These are phyloP conservation scores for Drosophila ercepeae DNA, from an alignment of 1,140 invertebrate genomes.

Conservation along the genomic window DNA sequence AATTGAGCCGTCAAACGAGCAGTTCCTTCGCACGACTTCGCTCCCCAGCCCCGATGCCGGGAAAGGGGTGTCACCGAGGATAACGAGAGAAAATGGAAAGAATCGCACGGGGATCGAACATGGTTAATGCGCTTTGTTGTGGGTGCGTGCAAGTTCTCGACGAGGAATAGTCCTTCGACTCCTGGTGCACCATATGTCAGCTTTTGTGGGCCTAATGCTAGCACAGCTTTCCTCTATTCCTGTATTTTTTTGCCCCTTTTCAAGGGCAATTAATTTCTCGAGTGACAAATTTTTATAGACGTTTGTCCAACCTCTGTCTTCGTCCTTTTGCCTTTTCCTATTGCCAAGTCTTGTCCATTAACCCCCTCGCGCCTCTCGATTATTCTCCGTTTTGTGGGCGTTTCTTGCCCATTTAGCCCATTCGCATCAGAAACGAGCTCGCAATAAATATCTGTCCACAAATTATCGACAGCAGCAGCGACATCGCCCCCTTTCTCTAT, in stretches of 20 bases:
- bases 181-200: constrained; percentile 73
- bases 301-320: constrained; percentile 10
- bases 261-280: constrained; percentile 84
- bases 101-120: constrained; percentile 55
- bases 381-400: constrained; percentile 52
- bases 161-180: constrained; percentile 1
- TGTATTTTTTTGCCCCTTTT: no score
- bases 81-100: constrained; percentile 39
- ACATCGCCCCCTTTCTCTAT: constrained; percentile 17
- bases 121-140: constrained; percentile 80
- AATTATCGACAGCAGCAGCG: constrained; percentile 69
- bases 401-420: constrained; percentile 53
- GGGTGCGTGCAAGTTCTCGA: constrained; percentile 63
- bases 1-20: constrained; percentile 83
- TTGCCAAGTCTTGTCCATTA: constrained; percentile 45
- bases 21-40: constrained; percentile 55
- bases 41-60: constrained; percentile 7
- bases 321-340: constrained; percentile 22
- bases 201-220: constrained; percentile 73
- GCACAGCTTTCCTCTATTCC: constrained; percentile 6
- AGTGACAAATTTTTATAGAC: constrained; percentile 83
- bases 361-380: constrained; percentile 14
- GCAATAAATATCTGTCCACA: constrained; percentile 78
- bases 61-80: constrained; percentile 72
- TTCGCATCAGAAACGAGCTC: constrained; percentile 39